Conservation (phyloP, 2,888 invertebrate genomes). For the Leptinotarsa peninsularis region DNA sequence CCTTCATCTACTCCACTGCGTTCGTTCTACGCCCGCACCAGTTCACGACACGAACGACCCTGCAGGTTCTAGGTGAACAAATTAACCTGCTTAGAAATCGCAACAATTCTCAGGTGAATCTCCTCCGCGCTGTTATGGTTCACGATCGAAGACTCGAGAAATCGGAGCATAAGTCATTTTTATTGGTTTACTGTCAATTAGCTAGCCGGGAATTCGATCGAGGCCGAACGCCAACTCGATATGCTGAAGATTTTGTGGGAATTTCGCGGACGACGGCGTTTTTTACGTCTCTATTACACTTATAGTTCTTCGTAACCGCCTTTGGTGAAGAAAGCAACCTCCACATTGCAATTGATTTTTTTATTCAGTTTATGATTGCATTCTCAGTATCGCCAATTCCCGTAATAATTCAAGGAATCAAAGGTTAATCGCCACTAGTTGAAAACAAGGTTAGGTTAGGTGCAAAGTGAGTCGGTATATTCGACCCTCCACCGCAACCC, state of each 20-base stretch:
- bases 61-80: conserved; percentile 42
- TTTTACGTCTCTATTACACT: background rate
- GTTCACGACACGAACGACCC: conserved; percentile 43
- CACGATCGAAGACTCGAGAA: conserved; percentile 25
- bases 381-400: too few relatives aligned
- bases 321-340: too few relatives aligned
- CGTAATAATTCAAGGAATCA: too few relatives aligned
- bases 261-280: background rate
- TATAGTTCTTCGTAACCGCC: background rate
- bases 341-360: too few relatives aligned
- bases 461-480: too few relatives aligned
- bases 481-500: too few relatives aligned
- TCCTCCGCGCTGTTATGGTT: conserved; percentile 20
- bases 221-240: background rate
- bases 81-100: conserved; percentile 32
- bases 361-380: too few relatives aligned
- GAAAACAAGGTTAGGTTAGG: too few relatives aligned
- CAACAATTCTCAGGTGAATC: conserved; percentile 29
- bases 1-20: conserved; percentile 7
- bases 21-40: conserved; percentile 34
- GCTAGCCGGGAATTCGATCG: background rate
- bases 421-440: too few relatives aligned
- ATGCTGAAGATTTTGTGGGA: conserved; percentile 14
- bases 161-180: conserved; percentile 28
- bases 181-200: conserved; percentile 29